Percentiles rank a stretch among this genome's conserved stretches.
Conservation (phyloP, 37 sponge, comb jelly and placozoan genomes). For the Cladorhizidae sp. region DNA sequence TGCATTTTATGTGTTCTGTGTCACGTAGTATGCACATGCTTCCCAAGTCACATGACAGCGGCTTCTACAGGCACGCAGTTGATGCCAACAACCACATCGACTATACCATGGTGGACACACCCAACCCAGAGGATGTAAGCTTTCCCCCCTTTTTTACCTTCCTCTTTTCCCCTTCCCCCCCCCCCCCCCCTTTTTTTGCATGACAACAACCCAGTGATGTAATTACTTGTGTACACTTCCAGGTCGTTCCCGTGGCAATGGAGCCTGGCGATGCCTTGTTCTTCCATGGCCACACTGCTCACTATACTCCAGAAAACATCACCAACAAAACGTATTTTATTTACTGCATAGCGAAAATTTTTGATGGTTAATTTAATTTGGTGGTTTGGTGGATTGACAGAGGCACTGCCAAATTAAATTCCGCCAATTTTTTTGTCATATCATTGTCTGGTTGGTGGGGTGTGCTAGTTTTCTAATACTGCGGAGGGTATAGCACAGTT, state of each 20-base stretch:
- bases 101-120: slow-evolving; percentile 51
- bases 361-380: too few species aligned
- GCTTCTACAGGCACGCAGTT: slow-evolving; percentile 53
- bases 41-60: slow-evolving; percentile 33
- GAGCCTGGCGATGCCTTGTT: slow-evolving; percentile 61
- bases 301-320: slow-evolving; percentile 64
- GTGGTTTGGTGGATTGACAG: too few species aligned
- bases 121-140: slow-evolving; percentile 48
- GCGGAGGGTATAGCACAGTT: too few species aligned
- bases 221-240: background rate
- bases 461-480: too few species aligned
- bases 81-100: slow-evolving; percentile 28
- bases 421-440: too few species aligned
- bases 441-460: too few species aligned
- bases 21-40: slow-evolving; percentile 63
- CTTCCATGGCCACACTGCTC: slow-evolving; percentile 57
- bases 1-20: too few species aligned
- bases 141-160: background rate
- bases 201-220: too few species aligned
- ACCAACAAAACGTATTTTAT: slow-evolving; percentile 39
- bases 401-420: background rate
- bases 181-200: too few species aligned
- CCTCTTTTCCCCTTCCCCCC: too few species aligned
- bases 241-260: slow-evolving; percentile 51
- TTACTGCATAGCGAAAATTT: too few species aligned